Evolutionary conservation across 2,888 invertebrate genomes (phyloP).

Genomic region (Calameuta idolon): DNA sequence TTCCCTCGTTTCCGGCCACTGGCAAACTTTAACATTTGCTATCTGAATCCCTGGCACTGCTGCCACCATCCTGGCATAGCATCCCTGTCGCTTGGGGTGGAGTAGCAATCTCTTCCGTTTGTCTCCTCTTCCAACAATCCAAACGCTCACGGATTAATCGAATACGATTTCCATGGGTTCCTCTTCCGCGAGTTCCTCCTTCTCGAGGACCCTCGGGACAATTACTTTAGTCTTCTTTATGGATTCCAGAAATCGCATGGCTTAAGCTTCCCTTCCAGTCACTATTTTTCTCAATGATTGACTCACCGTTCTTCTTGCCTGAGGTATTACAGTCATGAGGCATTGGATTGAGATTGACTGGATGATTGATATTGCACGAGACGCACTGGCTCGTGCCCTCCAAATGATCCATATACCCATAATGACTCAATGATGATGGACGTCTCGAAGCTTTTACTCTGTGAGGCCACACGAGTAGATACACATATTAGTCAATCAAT

Average conservation of each 20-base stretch:
- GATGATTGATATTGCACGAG: background rate
- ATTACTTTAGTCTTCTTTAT: background rate
- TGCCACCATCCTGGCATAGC: background rate
- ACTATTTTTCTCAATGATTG: background rate
- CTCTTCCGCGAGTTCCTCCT: background rate
- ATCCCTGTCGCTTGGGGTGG: background rate
- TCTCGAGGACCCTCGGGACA: background rate
- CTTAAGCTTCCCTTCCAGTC: background rate
- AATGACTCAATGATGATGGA: background rate
- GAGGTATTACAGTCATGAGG: background rate
- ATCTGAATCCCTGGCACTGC: background rate
- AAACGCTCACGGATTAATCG: background rate
- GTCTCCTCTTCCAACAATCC: background rate
- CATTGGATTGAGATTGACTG: background rate
- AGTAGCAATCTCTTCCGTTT: background rate
- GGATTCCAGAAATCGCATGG: background rate
- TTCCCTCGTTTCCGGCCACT: background rate
- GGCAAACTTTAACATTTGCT: constrained; percentile 1
- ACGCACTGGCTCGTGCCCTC: background rate
- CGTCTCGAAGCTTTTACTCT: background rate
- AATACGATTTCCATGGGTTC: background rate
- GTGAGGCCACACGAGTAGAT: too few species aligned
- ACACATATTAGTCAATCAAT: background rate
- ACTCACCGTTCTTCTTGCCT: background rate
- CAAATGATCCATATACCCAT: background rate